Evolutionary conservation across 1,140 invertebrate genomes (phyloP), one percentile per base, ranked within the genome.

Genomic region (Eriocheir sinensis): DNA sequence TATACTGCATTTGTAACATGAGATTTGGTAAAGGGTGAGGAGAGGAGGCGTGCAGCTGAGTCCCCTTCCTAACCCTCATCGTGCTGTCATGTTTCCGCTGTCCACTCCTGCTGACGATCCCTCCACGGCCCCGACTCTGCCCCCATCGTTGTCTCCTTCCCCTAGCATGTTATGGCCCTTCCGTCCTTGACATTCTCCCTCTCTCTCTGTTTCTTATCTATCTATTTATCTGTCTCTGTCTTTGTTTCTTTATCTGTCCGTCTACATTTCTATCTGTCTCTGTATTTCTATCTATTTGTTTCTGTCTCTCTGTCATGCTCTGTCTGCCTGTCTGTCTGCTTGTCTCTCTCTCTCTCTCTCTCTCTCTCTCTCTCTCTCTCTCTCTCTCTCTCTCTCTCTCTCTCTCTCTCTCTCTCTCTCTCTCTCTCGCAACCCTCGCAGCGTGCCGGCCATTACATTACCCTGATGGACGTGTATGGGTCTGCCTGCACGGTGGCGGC

Each of bases 311-410:
- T 15, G 4, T 48, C 44, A 48, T 15, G 4, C 44, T 48, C 44
- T 48, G 4, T 48, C 44, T 48, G 4, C 15, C 44, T 60, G 9
- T 21, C 53, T 60, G 2, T 21, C 53, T 21, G 2, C 27, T 21
- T 60, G 9, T 60, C 53, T 60, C 60, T 72, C 60, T 72, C 60
- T 72, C 60, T 72, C 60, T 72, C 60, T 72, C 60, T 72, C 60
- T 72, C 60, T 72, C 60, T 72, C 60, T 72, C 60, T 72, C 60
- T 72, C 60, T 72, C 60, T 72, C 60, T 72, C 60, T 72, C 60
- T 72, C 60, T 72, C 60, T 72, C 60, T 72, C 60, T 72, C 60
- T 72, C 60, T 72, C 60, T 72, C 60, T 72, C 60, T 72, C 60
- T 72, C 60, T 72, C 60, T 72, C 60, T 72, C 60, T 72, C 60